Conservation (phyloP, 2,113 vertebrate species). For the Parotia lawesii region DNA sequence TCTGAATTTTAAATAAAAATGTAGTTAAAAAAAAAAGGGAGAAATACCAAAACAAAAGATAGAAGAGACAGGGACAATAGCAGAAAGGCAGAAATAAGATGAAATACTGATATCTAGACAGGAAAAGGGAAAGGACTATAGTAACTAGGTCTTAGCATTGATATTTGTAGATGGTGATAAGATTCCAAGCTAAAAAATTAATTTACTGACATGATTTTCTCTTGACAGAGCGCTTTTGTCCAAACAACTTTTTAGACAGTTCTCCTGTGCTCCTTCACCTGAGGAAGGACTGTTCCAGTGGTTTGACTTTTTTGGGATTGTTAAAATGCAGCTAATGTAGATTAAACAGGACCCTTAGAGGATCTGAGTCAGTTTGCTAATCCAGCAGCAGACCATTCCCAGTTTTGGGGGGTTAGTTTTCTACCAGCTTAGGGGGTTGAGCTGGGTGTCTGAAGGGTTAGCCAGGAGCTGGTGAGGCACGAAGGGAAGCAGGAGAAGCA, state of each 20-base stretch:
- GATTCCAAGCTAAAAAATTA: not conserved
- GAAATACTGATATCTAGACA: not conserved
- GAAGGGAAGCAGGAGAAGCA: not conserved
- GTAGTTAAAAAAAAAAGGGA: not conserved
- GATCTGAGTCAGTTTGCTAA: not conserved
- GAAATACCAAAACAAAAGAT: not conserved
- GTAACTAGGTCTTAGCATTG: not conserved
- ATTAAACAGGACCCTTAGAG: not conserved
- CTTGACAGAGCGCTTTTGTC: not conserved
- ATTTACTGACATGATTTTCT: not conserved
- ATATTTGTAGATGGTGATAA: not conserved
- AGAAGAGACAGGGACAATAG: not conserved
- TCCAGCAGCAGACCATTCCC: not conserved
- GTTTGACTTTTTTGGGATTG: not conserved
- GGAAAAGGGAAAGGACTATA: not conserved
- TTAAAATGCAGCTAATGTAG: not conserved
- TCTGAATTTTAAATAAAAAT: not conserved
- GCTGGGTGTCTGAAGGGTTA: not conserved
- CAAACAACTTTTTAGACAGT: not conserved
- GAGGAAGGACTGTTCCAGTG: not conserved
- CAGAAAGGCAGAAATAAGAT: not conserved
- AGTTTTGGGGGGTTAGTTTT: not conserved
- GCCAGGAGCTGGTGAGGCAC: not conserved
- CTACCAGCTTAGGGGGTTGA: not conserved
- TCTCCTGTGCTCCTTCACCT: not conserved